Evolutionary conservation across 2,888 invertebrate genomes (phyloP).

Genomic region (Shargacucullia verbasci): DNA sequence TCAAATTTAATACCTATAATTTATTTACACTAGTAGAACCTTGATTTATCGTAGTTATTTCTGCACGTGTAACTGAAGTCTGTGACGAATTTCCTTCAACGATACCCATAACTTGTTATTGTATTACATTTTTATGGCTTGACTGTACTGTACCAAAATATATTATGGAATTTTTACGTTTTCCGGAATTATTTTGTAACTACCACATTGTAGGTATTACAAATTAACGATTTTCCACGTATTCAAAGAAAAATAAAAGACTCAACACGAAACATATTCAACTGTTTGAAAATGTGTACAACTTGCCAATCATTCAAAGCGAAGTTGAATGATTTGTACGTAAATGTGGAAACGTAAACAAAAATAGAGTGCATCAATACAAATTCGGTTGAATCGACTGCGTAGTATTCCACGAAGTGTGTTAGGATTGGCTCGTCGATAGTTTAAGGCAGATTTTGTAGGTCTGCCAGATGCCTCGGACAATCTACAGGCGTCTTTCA

Average conservation of each 20-base stretch:
- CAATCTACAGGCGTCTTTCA: too few species aligned
- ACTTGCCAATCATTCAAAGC: slow-evolving; percentile 4
- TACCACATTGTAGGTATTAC: slow-evolving; percentile 4
- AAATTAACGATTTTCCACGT: slow-evolving; percentile 11
- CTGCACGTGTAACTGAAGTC: slow-evolving; percentile 50
- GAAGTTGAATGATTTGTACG: slow-evolving; percentile 13
- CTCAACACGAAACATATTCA: slow-evolving; percentile 32
- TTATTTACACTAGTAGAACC: slow-evolving; percentile 28
- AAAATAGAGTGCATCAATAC: slow-evolving; percentile 16
- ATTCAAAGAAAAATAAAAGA: slow-evolving; percentile 13
- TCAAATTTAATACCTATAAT: neutral
- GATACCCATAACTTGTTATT: slow-evolving; percentile 30
- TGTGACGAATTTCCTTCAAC: slow-evolving; percentile 50
- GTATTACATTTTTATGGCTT: slow-evolving; percentile 33
- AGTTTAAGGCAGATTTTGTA: neutral
- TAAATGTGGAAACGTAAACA: slow-evolving; percentile 23
- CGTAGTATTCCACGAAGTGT: slow-evolving; percentile 4
- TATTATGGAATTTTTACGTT: slow-evolving; percentile 19
- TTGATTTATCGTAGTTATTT: slow-evolving; percentile 39
- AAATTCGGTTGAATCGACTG: slow-evolving; percentile 6
- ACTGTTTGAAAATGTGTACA: slow-evolving; percentile 6
- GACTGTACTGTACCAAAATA: slow-evolving; percentile 22
- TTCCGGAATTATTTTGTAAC: neutral
- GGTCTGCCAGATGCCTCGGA: too few species aligned
- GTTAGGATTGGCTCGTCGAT: neutral